Base-by-base conservation (phyloP, 2,113 vertebrate species). In the Ophiodon elongatus region DNA sequence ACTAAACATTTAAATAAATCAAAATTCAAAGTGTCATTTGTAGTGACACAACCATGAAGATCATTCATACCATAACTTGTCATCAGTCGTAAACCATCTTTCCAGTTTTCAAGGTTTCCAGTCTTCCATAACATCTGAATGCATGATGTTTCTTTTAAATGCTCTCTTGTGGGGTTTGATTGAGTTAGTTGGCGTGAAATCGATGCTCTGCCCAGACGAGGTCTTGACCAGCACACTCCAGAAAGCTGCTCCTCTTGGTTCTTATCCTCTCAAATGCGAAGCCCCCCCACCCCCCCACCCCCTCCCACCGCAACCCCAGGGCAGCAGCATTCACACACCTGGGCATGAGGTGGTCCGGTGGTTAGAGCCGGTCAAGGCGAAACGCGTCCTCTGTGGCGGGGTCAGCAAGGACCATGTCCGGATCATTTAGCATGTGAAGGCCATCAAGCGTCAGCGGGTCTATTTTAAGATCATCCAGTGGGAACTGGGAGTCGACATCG, bases 391-490 rank as follows among this genome's bases (percentile, higher is more conserved):
- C 98, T 0, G 98, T 99, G 91, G 98, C 98, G 0, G 98, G 95
- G 94, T 98, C 98, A 0, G 98, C 91, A 23, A 99, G 97, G 91
- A 99, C 96, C 97, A 99, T 98, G 95, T 99, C 98, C 0, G 98
- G 98, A 94, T 99, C 98, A 1, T 99, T 99, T 72, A 99, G 97
- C 98, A 99, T 99, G 95, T 99, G 98, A 73, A 99, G 96, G 92
- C 98, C 98, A 15, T 99, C 98, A 31, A 99, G 89, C 65, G 98
- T 99, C 86, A 99, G 94, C 19, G 98, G 98, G 93, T 99, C 98
- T 10, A 99, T 98, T 96, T 98, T 99, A 81, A 99, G 96, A 93
- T 99, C 98, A 0, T 99, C 98, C 94, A 99, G 93, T 0, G 98
- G 98, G 93, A 99, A 99, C 71, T 97, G 98, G 87, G 96, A 97